Base-by-base conservation (phyloP, 2,888 invertebrate genomes). In the Trissolcus brochymenae region DNA sequence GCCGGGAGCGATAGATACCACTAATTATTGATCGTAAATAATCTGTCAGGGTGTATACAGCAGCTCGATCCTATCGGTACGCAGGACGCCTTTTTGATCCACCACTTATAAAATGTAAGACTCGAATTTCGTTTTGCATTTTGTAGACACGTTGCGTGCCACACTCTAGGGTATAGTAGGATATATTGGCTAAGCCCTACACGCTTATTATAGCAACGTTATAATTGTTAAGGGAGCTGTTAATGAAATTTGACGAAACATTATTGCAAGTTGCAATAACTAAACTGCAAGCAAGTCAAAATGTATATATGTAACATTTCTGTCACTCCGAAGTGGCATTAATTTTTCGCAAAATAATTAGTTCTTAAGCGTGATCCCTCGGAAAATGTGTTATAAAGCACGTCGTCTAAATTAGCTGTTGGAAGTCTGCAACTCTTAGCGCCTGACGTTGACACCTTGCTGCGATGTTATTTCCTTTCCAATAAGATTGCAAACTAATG, bases 21-120 rank as follows among this genome's bases (percentile, higher is more conserved):
- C 89, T 89, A 89, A 89, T 89, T 89, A 89, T 89, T 86, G 89
- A 88, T 88, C 89, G 87, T 89, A 89, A 89, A 89, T 89, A 87
- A 89, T 84, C 77, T 83, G 82, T 78, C 81, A 81, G 81, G 83
- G 81, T 77, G 73, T 80, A 83, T 82, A 84, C 86, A 83, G 86
- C 85, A 86, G 85, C 84, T 71, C 78, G 86, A 86, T 86, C 81
- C 81, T 85, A 86, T 86, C 86, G 81, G 81, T 82, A 79, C 78
- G 70, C 79, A 59, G 35, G 78, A 76, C 71, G 80, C 80, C 78
- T 79, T 72, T 81, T 79, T 79, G 80, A 76, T 77, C 77, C 76
- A 64, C 51, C 60, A 73, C 66, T 75, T 70, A 83, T 82, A 84
- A 73, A 66, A 84, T 82, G 80, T 80, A 81, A 82, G 79, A 75